phyloP scores from a whole-genome alignment of 2,113 vertebrate species.

The Corydoras sp. region DNA sequence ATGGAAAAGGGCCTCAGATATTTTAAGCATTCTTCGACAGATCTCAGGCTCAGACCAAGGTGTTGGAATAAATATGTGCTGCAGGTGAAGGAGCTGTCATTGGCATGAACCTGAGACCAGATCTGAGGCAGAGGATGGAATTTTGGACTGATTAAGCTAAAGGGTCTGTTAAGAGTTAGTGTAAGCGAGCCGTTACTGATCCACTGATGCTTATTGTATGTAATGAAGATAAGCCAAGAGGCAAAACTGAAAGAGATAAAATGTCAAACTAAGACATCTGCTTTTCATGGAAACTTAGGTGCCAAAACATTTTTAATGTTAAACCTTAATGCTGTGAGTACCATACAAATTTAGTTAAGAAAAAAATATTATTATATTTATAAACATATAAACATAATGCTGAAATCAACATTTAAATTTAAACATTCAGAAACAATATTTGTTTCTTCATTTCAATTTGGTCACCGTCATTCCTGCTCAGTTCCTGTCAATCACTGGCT shows the following conservation, averaged over 20 bases:
- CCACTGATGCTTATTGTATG: too few species aligned
- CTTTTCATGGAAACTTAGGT: not conserved
- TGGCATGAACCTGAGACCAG: conserved; percentile 18
- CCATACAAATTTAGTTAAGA: too few species aligned
- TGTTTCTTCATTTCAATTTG: not conserved
- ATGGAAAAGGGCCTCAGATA: not conserved
- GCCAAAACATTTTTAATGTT: too few species aligned
- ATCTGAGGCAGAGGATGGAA: conserved; percentile 43
- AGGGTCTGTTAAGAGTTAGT: conserved; percentile 7
- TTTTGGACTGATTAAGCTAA: conserved; percentile 43
- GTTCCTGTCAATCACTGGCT: conserved; percentile 2
- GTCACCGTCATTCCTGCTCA: not conserved
- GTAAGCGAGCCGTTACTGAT: not conserved
- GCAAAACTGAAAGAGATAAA: conserved; percentile 11
- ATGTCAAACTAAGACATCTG: not conserved
- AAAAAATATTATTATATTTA: too few species aligned
- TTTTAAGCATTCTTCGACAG: not conserved
- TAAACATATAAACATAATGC: too few species aligned
- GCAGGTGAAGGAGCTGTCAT: conserved; percentile 54
- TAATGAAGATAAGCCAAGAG: not conserved
- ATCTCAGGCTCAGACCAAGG: conserved; percentile 23
- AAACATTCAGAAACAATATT: too few species aligned
- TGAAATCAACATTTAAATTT: too few species aligned
- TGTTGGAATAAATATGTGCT: conserved; percentile 41
- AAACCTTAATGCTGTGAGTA: too few species aligned